Base-by-base conservation (phyloP, 2,113 vertebrate genomes). In the Gasterosteus nipponicus region DNA sequence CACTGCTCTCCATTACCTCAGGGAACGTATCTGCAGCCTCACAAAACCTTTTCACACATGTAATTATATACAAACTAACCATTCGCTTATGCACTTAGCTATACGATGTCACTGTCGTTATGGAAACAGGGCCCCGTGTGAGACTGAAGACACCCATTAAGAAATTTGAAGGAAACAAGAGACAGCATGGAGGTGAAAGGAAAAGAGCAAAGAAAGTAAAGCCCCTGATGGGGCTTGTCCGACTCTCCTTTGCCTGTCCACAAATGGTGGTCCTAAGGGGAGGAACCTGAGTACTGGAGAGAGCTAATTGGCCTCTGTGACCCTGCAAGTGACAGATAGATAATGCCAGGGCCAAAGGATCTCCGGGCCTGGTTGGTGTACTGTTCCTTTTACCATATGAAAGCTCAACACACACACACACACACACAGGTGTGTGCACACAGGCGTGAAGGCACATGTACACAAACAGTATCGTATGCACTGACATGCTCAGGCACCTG, bases 281-380 rank as follows among this genome's bases (percentile, higher is more conserved):
- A 86, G 63, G 74, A 56, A 78, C 58, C 67, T 16, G 49, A 61
- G 22, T 18, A 35, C 38, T 60, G 74, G 42, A 85, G 44, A 26
- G 29, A 58, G 44, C 80, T 74, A 73, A 69, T 76, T 75, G 69
- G 59, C 68, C 64, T 69, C 53, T 0, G 6, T 46, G 74, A 81
- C 77, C 80, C 75, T 76, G 29, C 62, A 73, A 72, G 58, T 70
- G 73, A 78, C 73, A 81, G 74, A 86, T 84, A 77, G 79, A 78
- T 86, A 71, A 80, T 41, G 60, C 44, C 68, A 62, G 53, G 73
- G 66, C 46, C 56, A 69, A 75, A 73, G 70, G 81, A 75, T 61
- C 61, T 58, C 63, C 29, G 51, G 74, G 70, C 14, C 41, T 26
- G 2, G n/a, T 47, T 63, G 68, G 70, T 83, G 68, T 76, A 71